Base-by-base conservation (phyloP, 1,140 invertebrate genomes). In the Hylaeus anthracinus region DNA sequence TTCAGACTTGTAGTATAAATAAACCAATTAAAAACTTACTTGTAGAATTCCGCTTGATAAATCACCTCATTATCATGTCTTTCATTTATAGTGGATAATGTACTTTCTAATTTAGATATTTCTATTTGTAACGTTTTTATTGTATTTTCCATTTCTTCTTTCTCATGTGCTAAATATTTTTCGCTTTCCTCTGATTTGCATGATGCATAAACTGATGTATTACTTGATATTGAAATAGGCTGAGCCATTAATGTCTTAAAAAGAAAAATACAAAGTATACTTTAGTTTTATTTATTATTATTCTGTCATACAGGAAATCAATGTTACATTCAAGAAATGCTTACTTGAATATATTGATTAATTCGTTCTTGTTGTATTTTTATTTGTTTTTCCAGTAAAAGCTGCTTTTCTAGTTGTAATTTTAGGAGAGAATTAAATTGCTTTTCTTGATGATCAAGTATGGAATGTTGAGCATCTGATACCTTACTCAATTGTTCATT, bases 311-410 rank as follows among this genome's bases (percentile, higher is more conserved):
- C 6, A 58, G 72, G 58, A 39, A 69, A 73, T 58, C 15, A 48
- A 45, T 66, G 64, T 72, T 65, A 80, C 72, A 41, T 65, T 82
- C 1, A 56, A 72, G 39, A 84, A 67, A 69, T 70, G n/a, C 72
- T 81, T 69, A 92, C 89, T 83, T 91, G 86, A 73, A 93, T 88
- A 74, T 91, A 91, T 82, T 83, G 87, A 81, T 92, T 81, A 61
- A 92, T 91, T 4, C 89, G 84, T 55, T 90, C 89, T 71, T 93
- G 92, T 74, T 92, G 92, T 60, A 89, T 82, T 83, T 91, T 92
- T 76, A 93, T 87, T 85, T 93, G 91, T 8, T 88, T 82, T 63
- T 93, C 91, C 6, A 93, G 77, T 14, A 90, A 70, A 65, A 79
- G 63, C 74, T 93, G 92, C 26, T 87, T 88, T 61, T 93, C 91